A percentile compares a stretch with the other conserved stretches of the same genome.
Conservation (phyloP, 2,888 invertebrate genomes). For the Tanytarsus gracilentus region DNA sequence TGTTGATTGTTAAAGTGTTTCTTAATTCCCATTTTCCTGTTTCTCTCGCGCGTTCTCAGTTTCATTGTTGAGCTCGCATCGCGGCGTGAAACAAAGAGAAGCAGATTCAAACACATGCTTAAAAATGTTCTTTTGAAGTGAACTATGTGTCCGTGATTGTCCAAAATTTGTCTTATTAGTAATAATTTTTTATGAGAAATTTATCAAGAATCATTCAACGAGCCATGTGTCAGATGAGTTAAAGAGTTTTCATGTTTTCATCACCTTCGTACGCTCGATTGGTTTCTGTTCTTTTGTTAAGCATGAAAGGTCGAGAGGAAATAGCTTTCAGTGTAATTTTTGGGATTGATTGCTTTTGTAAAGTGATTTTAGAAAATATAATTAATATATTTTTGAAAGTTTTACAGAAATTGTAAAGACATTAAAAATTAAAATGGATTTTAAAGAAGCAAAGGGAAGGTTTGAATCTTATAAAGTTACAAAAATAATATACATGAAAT, state of each 20-base stretch:
- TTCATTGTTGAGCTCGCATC: no score
- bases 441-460: no score
- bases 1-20: constrained; percentile 9
- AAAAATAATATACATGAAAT: no score
- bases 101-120: no score
- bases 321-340: neutral
- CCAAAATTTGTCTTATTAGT: constrained; percentile 16
- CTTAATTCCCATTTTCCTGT: neutral
- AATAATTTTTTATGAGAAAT: constrained; percentile 13
- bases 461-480: no score
- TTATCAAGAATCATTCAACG: neutral
- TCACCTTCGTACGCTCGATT: neutral
- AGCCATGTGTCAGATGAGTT: neutral
- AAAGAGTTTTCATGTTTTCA: neutral
- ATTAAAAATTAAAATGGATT: no score
- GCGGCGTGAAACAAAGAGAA: no score
- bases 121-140: neutral
- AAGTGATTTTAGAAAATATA: no score
- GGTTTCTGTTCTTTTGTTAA: constrained; percentile 6
- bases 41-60: no score
- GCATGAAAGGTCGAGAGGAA: constrained; percentile 10
- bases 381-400: neutral
- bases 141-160: neutral
- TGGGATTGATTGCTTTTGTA: neutral
- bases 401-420: neutral